Evolutionary conservation across 2,888 invertebrate species (phyloP), one percentile per base, ranked within the genome.

Genomic region (Netelia inedita): DNA sequence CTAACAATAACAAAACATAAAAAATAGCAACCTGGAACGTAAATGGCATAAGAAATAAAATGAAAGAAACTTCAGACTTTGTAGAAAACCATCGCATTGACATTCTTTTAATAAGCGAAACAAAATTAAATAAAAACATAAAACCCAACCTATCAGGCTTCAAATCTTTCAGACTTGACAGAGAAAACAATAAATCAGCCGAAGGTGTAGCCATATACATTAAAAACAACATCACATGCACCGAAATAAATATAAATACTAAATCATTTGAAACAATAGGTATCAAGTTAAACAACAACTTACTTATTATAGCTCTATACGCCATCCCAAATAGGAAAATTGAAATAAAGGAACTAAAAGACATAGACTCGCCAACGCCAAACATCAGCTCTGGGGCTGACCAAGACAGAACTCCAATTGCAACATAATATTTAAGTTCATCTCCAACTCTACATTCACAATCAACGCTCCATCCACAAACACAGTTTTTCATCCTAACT

Each of bases 241-340:
- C 80, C 0, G 80, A 80, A 61, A 0, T 68, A 21, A n/a, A 28
- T 0, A 0, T 68, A 0, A n/a, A 80, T 2, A 80, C 68, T 14
- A 50, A 0, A 0, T 28, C 68, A 0, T 0, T 71, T 0, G 55
- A 68, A 35, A 21, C 81, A 11, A 23, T 71, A 5, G 50, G 11
- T 2, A 16, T 55, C 0, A 75, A 65, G 46, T 11, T 74, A n/a
- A 63, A 59, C 19, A 69, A 63, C 11, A 79, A 76, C 2, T 16
- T 35, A 14, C 19, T 35, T 0, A 68, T 68, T 5, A 41, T 14
- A 0, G 8, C 68, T 41, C 6, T 50, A 0, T 81, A 69, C 21
- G 57, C 43, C 16, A 83, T 19, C 69, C 86, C 59, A 76, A 87
- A 43, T 9, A 80, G 16, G 21, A 76, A 19, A 21, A 53, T 86